Percentiles rank a stretch among this genome's conserved stretches.
Conservation (phyloP, 2,888 invertebrate genomes). For the Crematogaster levior region DNA sequence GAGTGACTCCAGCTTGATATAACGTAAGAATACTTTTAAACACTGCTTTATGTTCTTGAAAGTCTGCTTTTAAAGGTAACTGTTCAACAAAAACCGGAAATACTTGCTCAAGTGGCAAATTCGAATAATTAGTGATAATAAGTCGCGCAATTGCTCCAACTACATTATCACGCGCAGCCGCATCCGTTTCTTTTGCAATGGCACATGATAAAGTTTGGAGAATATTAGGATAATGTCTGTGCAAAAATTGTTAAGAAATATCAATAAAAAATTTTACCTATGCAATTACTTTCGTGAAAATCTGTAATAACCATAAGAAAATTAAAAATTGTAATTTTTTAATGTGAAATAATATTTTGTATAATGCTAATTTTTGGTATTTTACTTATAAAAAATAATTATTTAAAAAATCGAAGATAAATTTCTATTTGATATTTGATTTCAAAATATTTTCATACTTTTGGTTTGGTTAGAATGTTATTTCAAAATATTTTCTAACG, state of each 20-base stretch:
- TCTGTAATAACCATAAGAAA: background rate
- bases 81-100: constrained; percentile 90
- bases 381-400: background rate
- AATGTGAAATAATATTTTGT: background rate
- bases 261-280: constrained; percentile 19
- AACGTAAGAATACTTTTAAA: constrained; percentile 89
- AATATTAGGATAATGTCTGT: constrained; percentile 89
- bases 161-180: constrained; percentile 91
- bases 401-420: background rate
- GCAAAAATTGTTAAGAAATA: constrained; percentile 69
- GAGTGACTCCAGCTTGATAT: constrained; percentile 88
- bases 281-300: constrained; percentile 5
- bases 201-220: constrained; percentile 89
- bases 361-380: background rate
- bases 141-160: constrained; percentile 92
- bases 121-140: constrained; percentile 88
- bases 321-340: background rate
- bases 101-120: constrained; percentile 90
- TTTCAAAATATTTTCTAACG: constrained; percentile 2
- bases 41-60: constrained; percentile 91
- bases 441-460: no score
- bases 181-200: constrained; percentile 89
- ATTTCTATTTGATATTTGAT: background rate
- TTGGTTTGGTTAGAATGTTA: no score
- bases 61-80: constrained; percentile 91